Evolutionary conservation across 2,888 invertebrate species (phyloP).

Genomic region (Acleris sparsana): DNA sequence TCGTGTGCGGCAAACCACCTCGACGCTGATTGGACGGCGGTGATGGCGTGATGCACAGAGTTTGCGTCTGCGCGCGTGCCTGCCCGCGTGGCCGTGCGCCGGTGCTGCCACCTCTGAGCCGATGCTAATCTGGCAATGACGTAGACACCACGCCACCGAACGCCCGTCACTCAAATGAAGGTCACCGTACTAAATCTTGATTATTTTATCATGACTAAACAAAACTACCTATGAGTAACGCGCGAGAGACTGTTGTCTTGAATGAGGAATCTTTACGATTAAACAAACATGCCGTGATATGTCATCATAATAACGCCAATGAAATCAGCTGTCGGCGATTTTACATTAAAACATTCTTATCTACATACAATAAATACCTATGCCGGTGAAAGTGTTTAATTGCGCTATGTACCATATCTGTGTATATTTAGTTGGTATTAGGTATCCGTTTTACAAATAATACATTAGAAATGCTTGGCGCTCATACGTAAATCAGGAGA

Average conservation of each 20-base stretch:
- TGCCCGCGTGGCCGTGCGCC: slow-evolving; percentile 44
- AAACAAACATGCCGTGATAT: slow-evolving; percentile 25
- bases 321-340: slow-evolving; percentile 13
- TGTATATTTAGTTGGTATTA: no score
- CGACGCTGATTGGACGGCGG: slow-evolving; percentile 64
- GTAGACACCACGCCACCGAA: slow-evolving; percentile 48
- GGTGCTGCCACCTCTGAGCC: slow-evolving; percentile 65
- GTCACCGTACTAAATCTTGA: slow-evolving; percentile 48
- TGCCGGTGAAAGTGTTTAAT: background rate
- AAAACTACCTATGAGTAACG: slow-evolving; percentile 35
- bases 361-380: background rate
- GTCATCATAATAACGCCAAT: slow-evolving; percentile 20
- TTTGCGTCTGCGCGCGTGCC: slow-evolving; percentile 29
- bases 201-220: slow-evolving; percentile 45
- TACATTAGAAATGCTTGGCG: background rate
- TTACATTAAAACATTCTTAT: slow-evolving; percentile 22
- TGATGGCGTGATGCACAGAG: slow-evolving; percentile 66
- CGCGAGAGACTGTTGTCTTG: slow-evolving; percentile 6
- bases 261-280: slow-evolving; percentile 27
- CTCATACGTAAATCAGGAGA: slow-evolving; percentile 26
- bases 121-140: slow-evolving; percentile 36
- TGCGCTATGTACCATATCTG: no score
- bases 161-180: slow-evolving; percentile 49
- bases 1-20: slow-evolving; percentile 58
- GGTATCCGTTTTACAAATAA: no score